Evolutionary conservation across 2,888 invertebrate species (phyloP).

Genomic region (Dastarcus helophoroides): DNA sequence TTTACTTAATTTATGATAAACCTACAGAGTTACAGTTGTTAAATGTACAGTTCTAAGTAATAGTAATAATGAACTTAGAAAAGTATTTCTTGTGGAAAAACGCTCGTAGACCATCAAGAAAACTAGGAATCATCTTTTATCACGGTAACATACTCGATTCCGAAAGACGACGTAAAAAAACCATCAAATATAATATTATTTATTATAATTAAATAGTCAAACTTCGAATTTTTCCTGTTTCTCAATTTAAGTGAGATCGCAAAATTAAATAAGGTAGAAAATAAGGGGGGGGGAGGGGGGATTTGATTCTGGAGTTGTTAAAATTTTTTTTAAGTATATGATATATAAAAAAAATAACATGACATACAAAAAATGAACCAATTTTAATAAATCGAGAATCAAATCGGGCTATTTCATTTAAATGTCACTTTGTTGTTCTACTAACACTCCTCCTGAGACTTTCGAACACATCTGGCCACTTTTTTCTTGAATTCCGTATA

Average conservation of each 20-base stretch:
- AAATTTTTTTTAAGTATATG: slow-evolving; percentile 11
- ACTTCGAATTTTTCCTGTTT: slow-evolving; percentile 4
- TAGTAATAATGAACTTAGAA: slow-evolving; percentile 19
- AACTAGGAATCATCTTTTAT: slow-evolving; percentile 6
- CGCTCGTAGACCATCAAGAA: no score
- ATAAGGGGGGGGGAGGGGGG: slow-evolving; percentile 10
- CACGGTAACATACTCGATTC: slow-evolving; percentile 5
- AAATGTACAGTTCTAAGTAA: slow-evolving; percentile 27
- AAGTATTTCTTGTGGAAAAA: no score
- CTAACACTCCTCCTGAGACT: slow-evolving; percentile 97
- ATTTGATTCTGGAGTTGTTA: slow-evolving; percentile 19
- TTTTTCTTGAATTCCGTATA: slow-evolving; percentile 95
- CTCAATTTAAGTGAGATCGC: slow-evolving; percentile 11
- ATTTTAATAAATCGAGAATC: slow-evolving; percentile 22
- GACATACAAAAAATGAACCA: slow-evolving; percentile 16
- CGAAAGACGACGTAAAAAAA: no score
- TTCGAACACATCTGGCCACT: slow-evolving; percentile 95
- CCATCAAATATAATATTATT: slow-evolving; percentile 3
- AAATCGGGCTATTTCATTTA: slow-evolving; percentile 18
- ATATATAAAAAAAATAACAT: slow-evolving; percentile 19
- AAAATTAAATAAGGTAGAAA: slow-evolving; percentile 8
- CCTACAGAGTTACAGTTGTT: slow-evolving; percentile 29
- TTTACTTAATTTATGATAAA: slow-evolving; percentile 32
- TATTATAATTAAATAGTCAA: slow-evolving; percentile 4
- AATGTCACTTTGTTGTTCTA: slow-evolving; percentile 40